Conservation (phyloP, 2,797 vertebrate species). For the Enteromius argenteus region DNA sequence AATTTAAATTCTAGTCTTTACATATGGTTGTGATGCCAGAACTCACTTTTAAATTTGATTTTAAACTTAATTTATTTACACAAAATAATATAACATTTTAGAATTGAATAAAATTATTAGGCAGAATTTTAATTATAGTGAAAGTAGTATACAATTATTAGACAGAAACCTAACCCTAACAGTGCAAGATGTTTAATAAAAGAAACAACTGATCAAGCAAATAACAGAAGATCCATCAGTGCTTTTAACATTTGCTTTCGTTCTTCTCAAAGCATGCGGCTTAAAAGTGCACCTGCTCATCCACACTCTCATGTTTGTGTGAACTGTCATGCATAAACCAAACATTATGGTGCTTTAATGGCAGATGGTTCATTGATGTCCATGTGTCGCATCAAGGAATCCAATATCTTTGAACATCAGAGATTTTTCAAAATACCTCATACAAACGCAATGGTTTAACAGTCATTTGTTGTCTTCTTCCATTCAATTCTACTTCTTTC, state of each 20-base stretch:
- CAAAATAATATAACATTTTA: not conserved
- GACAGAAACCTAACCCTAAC: no score
- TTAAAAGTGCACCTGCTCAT: conserved; percentile 13
- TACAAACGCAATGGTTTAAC: not conserved
- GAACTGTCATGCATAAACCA: not conserved
- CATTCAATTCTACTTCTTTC: not conserved
- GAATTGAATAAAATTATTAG: not conserved
- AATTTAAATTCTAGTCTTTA: not conserved
- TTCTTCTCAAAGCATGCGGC: not conserved
- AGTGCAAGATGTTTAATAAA: not conserved
- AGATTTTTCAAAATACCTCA: not conserved
- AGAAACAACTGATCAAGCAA: not conserved
- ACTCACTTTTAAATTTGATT: not conserved
- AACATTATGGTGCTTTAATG: not conserved
- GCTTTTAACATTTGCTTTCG: not conserved
- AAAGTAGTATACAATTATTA: not conserved
- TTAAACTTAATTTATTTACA: not conserved
- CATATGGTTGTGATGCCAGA: not conserved
- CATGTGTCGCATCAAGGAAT: not conserved
- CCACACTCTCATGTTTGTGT: not conserved
- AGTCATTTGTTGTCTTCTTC: not conserved
- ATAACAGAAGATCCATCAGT: not conserved
- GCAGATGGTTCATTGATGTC: not conserved
- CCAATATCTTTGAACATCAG: conserved; percentile 8
- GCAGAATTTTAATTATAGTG: not conserved